Conservation (phyloP, 1,140 invertebrate species). For the Rhyzopertha dominica region DNA sequence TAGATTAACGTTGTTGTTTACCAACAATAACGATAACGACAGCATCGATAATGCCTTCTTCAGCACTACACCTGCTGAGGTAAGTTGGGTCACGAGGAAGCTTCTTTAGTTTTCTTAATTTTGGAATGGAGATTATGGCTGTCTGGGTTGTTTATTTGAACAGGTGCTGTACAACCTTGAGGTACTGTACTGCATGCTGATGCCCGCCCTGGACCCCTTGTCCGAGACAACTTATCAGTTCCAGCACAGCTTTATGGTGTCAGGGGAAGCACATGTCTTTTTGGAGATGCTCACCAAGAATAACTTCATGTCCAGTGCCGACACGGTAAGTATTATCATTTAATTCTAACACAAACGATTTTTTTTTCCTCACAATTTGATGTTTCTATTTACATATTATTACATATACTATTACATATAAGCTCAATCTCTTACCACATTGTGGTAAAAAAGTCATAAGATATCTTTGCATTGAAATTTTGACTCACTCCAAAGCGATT, state of each 20-base stretch:
- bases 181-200: constrained; percentile 86
- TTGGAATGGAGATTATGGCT: background rate
- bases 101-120: background rate
- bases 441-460: too few relatives aligned
- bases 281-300: constrained; percentile 83
- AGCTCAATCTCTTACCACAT: too few relatives aligned
- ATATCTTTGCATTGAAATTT: too few relatives aligned
- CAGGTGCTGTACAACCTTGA: constrained; percentile 51
- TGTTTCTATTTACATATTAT: too few relatives aligned
- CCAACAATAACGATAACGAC: constrained; percentile 39
- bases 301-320: constrained; percentile 78
- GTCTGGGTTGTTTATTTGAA: constrained; percentile 19
- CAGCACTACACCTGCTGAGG: constrained; percentile 67
- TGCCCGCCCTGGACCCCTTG: constrained; percentile 81
- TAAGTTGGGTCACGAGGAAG: constrained; percentile 36
- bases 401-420: too few relatives aligned
- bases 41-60: constrained; percentile 71
- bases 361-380: too few relatives aligned
- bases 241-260: constrained; percentile 84
- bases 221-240: constrained; percentile 80
- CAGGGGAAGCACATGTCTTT: constrained; percentile 73
- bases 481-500: too few relatives aligned
- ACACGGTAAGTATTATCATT: too few relatives aligned
- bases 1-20: constrained; percentile 57
- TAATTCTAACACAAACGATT: too few relatives aligned